These are phyloP conservation scores for Pelecanus crispus DNA, from an alignment of 2,113 vertebrate species.

Conservation along the genomic window DNA sequence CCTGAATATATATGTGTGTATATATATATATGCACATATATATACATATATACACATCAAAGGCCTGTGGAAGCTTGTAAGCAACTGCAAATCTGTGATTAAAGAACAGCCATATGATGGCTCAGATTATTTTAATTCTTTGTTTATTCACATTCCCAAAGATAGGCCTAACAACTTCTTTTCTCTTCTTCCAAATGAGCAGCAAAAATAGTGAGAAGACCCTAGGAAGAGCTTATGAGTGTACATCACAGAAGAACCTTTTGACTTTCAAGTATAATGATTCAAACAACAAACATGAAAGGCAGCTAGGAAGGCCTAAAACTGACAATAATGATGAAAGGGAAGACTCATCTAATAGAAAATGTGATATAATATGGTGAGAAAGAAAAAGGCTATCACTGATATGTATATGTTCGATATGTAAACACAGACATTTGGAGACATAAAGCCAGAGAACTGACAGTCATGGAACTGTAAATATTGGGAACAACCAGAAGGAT, in stretches of 20 bases:
- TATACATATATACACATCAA: not conserved
- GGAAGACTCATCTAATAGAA: not conserved
- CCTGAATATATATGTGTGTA: not conserved
- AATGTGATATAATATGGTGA: not conserved
- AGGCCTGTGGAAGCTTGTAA: not conserved
- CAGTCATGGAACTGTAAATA: not conserved
- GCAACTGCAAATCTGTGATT: not conserved
- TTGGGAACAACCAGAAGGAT: not conserved
- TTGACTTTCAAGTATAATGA: not conserved
- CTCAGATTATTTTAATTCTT: not conserved
- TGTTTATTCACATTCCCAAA: not conserved
- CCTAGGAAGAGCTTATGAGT: not conserved
- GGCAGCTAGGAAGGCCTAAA: not conserved
- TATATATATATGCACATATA: rapidly evolving
- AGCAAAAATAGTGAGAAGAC: not conserved
- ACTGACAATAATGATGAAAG: not conserved
- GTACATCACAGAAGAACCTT: not conserved
- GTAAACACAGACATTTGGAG: not conserved
- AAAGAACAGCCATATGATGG: not conserved
- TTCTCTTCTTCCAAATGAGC: not conserved
- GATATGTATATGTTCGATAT: not conserved
- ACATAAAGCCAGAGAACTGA: not conserved
- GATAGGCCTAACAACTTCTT: not conserved
- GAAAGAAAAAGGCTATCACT: not conserved
- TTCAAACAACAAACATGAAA: not conserved